Evolutionary conservation across 2,888 invertebrate species (phyloP).

Genomic region (Vesta saturnalis): DNA sequence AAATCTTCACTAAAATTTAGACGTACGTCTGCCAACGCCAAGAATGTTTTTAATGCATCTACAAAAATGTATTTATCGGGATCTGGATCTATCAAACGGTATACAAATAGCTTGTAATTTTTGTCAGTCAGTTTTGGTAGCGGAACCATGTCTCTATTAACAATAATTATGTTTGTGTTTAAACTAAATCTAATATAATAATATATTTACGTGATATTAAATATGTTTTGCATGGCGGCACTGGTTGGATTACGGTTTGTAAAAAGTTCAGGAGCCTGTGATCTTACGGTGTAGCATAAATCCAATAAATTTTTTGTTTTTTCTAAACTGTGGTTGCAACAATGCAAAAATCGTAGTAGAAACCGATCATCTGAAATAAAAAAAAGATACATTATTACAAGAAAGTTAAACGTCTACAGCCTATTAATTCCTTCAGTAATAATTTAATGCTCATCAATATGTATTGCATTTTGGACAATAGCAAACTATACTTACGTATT

Average conservation of each 20-base stretch:
- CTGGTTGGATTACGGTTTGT: constrained; percentile 68
- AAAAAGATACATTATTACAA: too few species aligned
- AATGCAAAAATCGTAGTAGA: constrained; percentile 66
- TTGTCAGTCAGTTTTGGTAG: constrained; percentile 73
- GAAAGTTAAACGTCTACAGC: too few species aligned
- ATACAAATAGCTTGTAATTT: constrained; percentile 74
- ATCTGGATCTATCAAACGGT: constrained; percentile 71
- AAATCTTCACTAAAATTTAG: constrained; percentile 68
- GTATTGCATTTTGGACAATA: too few species aligned
- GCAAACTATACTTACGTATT: too few species aligned
- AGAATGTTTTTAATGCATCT: constrained; percentile 75
- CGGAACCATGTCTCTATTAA: constrained; percentile 72
- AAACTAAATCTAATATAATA: background rate
- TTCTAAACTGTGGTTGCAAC: constrained; percentile 68
- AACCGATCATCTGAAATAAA: constrained; percentile 66
- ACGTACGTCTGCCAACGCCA: constrained; percentile 77
- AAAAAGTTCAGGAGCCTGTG: constrained; percentile 70
- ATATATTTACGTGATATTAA: constrained; percentile 63
- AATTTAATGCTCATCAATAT: too few species aligned
- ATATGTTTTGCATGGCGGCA: constrained; percentile 65
- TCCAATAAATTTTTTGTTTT: constrained; percentile 64
- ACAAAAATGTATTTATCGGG: constrained; percentile 73
- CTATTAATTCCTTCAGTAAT: too few species aligned
- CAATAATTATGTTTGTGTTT: background rate
- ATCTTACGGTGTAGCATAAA: constrained; percentile 67